Evolutionary conservation across 1,140 invertebrate genomes (phyloP).

Genomic region (Spodoptera litura): DNA sequence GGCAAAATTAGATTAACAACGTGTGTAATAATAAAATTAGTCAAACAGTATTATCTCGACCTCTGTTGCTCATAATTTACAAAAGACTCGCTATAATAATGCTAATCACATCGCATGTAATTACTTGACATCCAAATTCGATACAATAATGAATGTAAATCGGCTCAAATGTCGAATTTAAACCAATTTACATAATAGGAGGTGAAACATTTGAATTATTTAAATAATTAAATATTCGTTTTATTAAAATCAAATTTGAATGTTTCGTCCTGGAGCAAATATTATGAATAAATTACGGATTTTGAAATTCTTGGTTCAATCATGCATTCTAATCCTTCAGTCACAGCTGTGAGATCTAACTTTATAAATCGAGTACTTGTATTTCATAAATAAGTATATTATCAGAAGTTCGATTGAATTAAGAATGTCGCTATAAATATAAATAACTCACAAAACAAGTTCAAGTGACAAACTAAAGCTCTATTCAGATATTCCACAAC

Average conservation of each 20-base stretch:
- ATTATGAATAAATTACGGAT: slow-evolving; percentile 43
- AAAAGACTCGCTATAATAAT: slow-evolving; percentile 59
- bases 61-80: slow-evolving; percentile 50
- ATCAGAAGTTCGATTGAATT: no score
- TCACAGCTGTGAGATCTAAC: no score
- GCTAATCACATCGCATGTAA: slow-evolving; percentile 59
- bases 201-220: slow-evolving; percentile 63
- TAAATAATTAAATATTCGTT: slow-evolving; percentile 57
- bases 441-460: slow-evolving; percentile 8
- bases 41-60: slow-evolving; percentile 22
- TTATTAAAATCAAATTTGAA: slow-evolving; percentile 57
- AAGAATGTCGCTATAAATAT: neutral
- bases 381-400: no score
- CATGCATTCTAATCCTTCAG: slow-evolving; percentile 1
- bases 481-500: slow-evolving; percentile 57
- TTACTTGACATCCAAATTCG: slow-evolving; percentile 63
- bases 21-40: slow-evolving; percentile 21
- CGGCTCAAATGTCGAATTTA: slow-evolving; percentile 64
- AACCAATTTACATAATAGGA: slow-evolving; percentile 69
- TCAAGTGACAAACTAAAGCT: slow-evolving; percentile 31
- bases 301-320: neutral
- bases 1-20: slow-evolving; percentile 14
- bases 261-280: slow-evolving; percentile 51
- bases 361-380: no score
- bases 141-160: slow-evolving; percentile 69